Percentiles rank a stretch among this genome's conserved stretches.
phyloP scores from a whole-genome alignment of 2,888 invertebrate genomes.

The Drosophila birchii region DNA sequence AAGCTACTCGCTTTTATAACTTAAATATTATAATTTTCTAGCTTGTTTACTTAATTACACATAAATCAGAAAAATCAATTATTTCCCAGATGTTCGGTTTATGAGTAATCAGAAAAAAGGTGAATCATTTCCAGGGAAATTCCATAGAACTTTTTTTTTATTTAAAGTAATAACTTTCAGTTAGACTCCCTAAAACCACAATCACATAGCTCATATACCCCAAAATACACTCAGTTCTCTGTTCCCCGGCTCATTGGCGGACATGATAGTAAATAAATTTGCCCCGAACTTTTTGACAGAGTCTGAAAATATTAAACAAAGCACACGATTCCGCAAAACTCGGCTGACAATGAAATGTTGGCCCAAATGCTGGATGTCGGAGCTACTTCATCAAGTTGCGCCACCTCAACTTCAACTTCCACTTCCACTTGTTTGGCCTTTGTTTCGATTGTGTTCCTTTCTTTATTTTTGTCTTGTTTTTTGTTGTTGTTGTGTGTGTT shows the following conservation, averaged over 20 bases:
- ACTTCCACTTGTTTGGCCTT: conserved; percentile 41
- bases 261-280: conserved; percentile 58
- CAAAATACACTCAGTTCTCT: background rate
- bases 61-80: background rate
- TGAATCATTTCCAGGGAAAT: background rate
- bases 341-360: conserved; percentile 59
- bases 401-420: conserved; percentile 36
- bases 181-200: background rate
- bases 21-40: background rate
- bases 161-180: background rate
- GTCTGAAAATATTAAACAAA: conserved; percentile 62
- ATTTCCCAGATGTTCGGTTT: background rate
- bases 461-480: background rate
- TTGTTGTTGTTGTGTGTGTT: conserved; percentile 1
- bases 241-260: conserved; percentile 16
- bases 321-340: conserved; percentile 37
- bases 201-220: conserved; percentile 1
- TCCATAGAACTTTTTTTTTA: background rate
- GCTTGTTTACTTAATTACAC: background rate
- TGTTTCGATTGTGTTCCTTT: conserved; percentile 35
- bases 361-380: conserved; percentile 18
- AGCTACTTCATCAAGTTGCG: conserved; percentile 38
- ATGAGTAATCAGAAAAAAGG: background rate
- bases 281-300: conserved; percentile 55
- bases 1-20: background rate